Evolutionary conservation across 2,888 invertebrate genomes (phyloP).

Genomic region (Steinernema scapterisci): DNA sequence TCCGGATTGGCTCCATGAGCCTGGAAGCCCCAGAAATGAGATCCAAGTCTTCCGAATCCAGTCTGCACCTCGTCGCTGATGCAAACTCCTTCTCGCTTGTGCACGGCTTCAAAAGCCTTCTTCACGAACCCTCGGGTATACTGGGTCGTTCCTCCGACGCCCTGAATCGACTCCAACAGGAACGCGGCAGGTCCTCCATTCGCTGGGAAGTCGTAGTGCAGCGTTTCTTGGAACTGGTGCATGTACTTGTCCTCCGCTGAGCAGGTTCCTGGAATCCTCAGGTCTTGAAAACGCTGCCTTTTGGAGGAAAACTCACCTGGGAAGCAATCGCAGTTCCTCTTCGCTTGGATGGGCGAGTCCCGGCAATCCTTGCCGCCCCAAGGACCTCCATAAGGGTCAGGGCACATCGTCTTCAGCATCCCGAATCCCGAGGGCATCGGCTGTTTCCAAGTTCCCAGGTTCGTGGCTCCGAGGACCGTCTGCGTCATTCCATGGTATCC

Average conservation of each 20-base stretch:
- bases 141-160: constrained; percentile 90
- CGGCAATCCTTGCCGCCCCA: constrained; percentile 88
- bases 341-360: constrained; percentile 77
- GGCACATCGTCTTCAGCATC: constrained; percentile 78
- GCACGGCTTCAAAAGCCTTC: constrained; percentile 79
- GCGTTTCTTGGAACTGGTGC: constrained; percentile 80
- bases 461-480: constrained; percentile 81
- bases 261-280: constrained; percentile 71
- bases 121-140: constrained; percentile 81
- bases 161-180: constrained; percentile 92
- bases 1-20: constrained; percentile 84
- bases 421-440: constrained; percentile 61
- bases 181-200: constrained; percentile 79
- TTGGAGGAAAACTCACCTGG: constrained; percentile 52
- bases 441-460: constrained; percentile 79
- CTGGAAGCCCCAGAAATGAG: constrained; percentile 95
- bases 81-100: constrained; percentile 82
- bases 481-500: constrained; percentile 90
- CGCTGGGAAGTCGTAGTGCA: constrained; percentile 78
- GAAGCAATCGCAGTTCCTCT: constrained; percentile 75
- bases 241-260: constrained; percentile 79
- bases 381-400: constrained; percentile 86
- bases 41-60: constrained; percentile 92
- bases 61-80: constrained; percentile 91
- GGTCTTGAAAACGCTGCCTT: background rate